Evolutionary conservation across 1,140 invertebrate species (phyloP).

Genomic region (Zaprionus inermis): DNA sequence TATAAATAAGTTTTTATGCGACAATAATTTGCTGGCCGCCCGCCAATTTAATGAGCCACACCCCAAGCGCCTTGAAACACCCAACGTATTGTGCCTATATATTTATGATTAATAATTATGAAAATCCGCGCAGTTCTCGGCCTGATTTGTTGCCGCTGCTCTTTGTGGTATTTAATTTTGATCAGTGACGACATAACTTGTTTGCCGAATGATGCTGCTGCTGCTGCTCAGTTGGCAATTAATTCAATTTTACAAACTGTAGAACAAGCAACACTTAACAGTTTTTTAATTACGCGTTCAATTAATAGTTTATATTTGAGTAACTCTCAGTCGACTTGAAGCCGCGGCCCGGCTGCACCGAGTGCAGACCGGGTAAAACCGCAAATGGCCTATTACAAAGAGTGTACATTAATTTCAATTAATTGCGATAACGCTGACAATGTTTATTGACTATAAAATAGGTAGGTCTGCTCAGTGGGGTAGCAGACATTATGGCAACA

Average conservation of each 20-base stretch:
- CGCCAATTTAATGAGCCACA: conserved; percentile 57
- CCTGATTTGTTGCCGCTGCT: background rate
- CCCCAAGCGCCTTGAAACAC: background rate
- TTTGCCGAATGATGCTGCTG: conserved; percentile 20
- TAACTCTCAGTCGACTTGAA: conserved; percentile 1
- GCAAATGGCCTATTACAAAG: conserved; percentile 53
- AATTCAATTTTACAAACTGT: conserved; percentile 34
- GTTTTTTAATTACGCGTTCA: conserved; percentile 33
- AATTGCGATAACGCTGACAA: conserved; percentile 67
- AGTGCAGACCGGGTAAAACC: conserved; percentile 20
- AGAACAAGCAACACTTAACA: conserved; percentile 24
- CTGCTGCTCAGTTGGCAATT: conserved; percentile 22
- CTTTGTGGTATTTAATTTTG: background rate
- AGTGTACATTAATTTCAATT: conserved; percentile 66
- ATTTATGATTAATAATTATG: conserved; percentile 15
- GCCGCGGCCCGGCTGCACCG: too few relatives aligned
- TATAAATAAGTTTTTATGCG: conserved; percentile 79
- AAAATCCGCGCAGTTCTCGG: background rate
- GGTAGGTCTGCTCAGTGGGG: conserved; percentile 18
- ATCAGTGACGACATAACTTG: conserved; percentile 13
- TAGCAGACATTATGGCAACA: conserved; percentile 19
- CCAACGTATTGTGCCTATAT: background rate
- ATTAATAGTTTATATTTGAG: conserved; percentile 34
- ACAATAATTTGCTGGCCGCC: conserved; percentile 68
- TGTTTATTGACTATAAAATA: conserved; percentile 76